Conservation (phyloP, 2,113 vertebrate species). For the Blennius ocellaris region DNA sequence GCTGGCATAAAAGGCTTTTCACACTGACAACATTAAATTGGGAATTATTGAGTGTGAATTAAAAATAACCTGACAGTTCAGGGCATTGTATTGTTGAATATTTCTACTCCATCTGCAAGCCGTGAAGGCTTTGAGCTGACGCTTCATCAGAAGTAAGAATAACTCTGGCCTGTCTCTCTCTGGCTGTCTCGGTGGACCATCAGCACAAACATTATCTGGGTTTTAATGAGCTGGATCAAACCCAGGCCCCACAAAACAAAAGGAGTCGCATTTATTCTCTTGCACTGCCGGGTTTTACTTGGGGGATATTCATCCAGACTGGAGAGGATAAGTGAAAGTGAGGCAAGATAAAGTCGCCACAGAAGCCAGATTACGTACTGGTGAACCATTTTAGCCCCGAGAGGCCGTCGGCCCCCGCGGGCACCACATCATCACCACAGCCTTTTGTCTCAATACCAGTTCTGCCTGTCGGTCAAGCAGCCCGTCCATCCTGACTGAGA, state of each 20-base stretch:
- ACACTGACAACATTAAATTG: constrained; percentile 46
- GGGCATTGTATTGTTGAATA: constrained; percentile 42
- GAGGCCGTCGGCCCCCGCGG: not conserved
- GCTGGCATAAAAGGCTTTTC: constrained; percentile 32
- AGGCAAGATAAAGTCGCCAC: constrained; percentile 27
- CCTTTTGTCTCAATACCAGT: constrained; percentile 65
- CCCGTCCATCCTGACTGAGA: constrained; percentile 38
- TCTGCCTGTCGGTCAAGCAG: constrained; percentile 44
- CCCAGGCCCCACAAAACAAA: constrained; percentile 46
- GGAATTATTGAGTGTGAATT: constrained; percentile 50
- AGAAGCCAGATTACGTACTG: constrained; percentile 12
- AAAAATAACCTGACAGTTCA: constrained; percentile 24
- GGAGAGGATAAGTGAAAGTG: constrained; percentile 3
- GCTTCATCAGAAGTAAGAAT: constrained; percentile 59
- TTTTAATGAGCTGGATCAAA: constrained; percentile 78
- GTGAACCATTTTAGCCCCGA: constrained; percentile 9
- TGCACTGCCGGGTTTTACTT: not conserved
- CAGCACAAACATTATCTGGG: constrained; percentile 74
- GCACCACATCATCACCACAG: constrained; percentile 27
- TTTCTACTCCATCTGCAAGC: constrained; percentile 55
- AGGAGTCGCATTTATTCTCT: constrained; percentile 24
- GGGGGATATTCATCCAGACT: not conserved
- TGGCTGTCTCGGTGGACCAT: constrained; percentile 68
- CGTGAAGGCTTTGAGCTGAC: constrained; percentile 58
- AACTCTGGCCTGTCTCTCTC: constrained; percentile 59